Base-by-base conservation (phyloP, 2,797 vertebrate genomes). In the Podargus strigoides region DNA sequence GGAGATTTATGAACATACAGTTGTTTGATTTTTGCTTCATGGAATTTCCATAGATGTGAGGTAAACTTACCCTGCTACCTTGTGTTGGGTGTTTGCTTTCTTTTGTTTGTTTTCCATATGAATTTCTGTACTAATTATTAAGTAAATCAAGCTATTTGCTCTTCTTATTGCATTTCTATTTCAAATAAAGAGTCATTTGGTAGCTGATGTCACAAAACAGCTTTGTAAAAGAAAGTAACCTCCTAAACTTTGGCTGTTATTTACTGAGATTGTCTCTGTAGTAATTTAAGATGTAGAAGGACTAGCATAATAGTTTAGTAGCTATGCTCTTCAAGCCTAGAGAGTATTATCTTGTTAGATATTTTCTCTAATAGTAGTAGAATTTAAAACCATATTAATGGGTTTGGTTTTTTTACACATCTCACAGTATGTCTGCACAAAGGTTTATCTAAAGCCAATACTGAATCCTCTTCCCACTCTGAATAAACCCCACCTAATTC, bases 1-100 rank as follows among this genome's bases (percentile, higher is more conserved):
- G 81, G n/a, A n/a, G 28, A 16, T 22, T 52, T 37, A 22, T 66
- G 52, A 82, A 69, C 66, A 8, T 37, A 36, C 13, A n/a, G 26
- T 44, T 87, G 27, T 32, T 93, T 96, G 92, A 81, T 86, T 94
- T 84, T 82, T 22, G 36, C 84, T 82, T 89, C 50, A 47, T 90
- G 50, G 18, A 46, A 79, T 92, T 89, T 78, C 81, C 59, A 55
- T 39, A 37, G 50, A 69, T 69, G 88, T 20, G 14, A 90, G n/a
- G 70, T 70, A 82, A 89, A 94, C 50, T 95, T 93, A n/a, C 24
- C 42, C 63, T 85, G 30, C 32, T 90, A 9, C 63, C 50, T 26
- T 82, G 3, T 53, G 36, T 42, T 41, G 14, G 55, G 23, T 81
- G 62, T 46, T 93, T 94, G 86, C 68, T 92, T 81, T 66, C 85